Conservation (phyloP, 2,797 vertebrate species). For the Zalophus californianus region DNA sequence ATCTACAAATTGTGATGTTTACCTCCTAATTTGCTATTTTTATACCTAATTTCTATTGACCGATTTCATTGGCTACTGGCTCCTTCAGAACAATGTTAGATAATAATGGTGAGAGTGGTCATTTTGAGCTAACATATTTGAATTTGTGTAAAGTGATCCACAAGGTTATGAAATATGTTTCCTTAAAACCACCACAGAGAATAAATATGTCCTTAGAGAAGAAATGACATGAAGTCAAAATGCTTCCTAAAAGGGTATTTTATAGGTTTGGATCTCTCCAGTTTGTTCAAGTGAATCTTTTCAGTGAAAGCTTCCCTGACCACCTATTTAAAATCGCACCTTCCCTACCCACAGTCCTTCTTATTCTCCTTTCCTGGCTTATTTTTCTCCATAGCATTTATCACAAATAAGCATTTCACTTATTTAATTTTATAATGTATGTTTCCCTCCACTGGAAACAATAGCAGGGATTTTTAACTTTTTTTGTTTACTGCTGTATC, state of each 20-base stretch:
- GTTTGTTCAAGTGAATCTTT: constrained; percentile 18
- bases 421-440: neutral
- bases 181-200: neutral
- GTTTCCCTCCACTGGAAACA: neutral
- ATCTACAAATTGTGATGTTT: neutral
- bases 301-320: neutral
- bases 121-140: constrained; percentile 12
- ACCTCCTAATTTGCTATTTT: neutral
- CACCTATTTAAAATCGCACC: neutral
- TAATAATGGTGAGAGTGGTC: neutral
- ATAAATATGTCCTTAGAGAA: constrained; percentile 44
- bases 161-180: neutral
- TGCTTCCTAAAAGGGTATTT: neutral
- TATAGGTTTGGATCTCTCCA: neutral
- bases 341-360: fast-evolving
- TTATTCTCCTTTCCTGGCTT: neutral
- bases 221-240: constrained; percentile 3
- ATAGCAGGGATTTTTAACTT: neutral
- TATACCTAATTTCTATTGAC: neutral
- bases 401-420: neutral
- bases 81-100: neutral
- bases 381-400: neutral
- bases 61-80: neutral
- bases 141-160: neutral
- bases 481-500: neutral